Percentiles rank a stretch among this genome's conserved stretches.
phyloP scores from a whole-genome alignment of 2,888 invertebrate species.

The Thumatha senex region DNA sequence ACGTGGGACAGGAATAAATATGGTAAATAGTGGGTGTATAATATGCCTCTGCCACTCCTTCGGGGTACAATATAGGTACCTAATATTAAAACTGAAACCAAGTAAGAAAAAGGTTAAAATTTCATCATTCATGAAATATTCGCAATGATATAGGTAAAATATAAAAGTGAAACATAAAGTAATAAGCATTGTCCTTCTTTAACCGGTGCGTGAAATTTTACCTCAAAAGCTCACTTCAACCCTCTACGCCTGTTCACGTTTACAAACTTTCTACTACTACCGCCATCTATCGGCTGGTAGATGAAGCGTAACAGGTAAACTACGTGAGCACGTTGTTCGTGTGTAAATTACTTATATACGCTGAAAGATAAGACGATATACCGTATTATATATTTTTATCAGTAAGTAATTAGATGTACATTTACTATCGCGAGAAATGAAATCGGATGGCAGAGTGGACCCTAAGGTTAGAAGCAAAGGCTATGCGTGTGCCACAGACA shows the following conservation, averaged over 20 bases:
- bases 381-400: not conserved
- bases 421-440: not conserved
- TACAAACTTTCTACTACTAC: slow-evolving; percentile 26
- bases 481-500: no score
- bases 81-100: no score
- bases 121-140: no score
- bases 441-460: no score
- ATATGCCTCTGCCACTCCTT: no score
- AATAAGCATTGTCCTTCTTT: not conserved
- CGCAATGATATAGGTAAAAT: no score
- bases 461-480: no score
- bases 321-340: not conserved
- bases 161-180: no score
- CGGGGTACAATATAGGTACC: no score
- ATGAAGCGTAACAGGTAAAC: slow-evolving; percentile 24
- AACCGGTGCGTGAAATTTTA: not conserved
- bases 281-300: slow-evolving; percentile 76
- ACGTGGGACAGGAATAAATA: no score
- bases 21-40: no score
- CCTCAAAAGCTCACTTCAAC: not conserved
- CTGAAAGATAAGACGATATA: not conserved
- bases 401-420: not conserved
- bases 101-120: no score
- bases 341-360: not conserved
- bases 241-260: not conserved